Evolutionary conservation across 2,888 invertebrate genomes (phyloP).

Genomic region (Meloe dianella): DNA sequence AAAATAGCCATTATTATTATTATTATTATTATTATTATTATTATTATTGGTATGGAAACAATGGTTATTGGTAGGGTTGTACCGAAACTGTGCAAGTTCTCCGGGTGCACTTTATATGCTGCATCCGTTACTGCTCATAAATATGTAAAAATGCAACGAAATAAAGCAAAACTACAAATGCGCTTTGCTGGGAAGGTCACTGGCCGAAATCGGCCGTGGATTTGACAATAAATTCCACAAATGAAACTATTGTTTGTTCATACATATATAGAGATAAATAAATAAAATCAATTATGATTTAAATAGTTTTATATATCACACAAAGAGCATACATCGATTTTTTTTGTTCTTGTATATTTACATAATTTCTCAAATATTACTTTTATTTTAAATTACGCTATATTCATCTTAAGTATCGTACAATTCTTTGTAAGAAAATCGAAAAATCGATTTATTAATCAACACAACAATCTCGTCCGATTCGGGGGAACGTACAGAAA

Average conservation of each 20-base stretch:
- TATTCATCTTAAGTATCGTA: constrained; percentile 44
- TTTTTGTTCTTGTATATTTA: constrained; percentile 48
- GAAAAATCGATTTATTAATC: constrained; percentile 36
- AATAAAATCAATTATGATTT: constrained; percentile 49
- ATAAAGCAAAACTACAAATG: constrained; percentile 27
- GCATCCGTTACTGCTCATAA: constrained; percentile 30
- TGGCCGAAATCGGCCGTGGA: constrained; percentile 20
- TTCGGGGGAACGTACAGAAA: constrained; percentile 18
- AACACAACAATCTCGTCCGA: constrained; percentile 21
- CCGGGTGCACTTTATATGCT: constrained; percentile 21
- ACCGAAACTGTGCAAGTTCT: background rate
- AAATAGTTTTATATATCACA: constrained; percentile 62
- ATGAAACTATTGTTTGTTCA: background rate
- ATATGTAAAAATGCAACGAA: constrained; percentile 29
- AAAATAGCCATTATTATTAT: background rate
- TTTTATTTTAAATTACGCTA: constrained; percentile 50
- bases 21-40: background rate
- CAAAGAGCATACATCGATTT: constrained; percentile 61
- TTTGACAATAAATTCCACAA: constrained; percentile 1
- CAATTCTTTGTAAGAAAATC: constrained; percentile 43
- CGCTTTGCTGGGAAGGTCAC: constrained; percentile 30
- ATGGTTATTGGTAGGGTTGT: background rate
- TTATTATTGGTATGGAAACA: background rate
- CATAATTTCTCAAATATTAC: constrained; percentile 51
- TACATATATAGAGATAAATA: background rate